Percentiles rank a stretch among this genome's conserved stretches.
These are phyloP conservation scores for Chelonus insularis DNA, from an alignment of 1,140 invertebrate species.

Conservation along the genomic window DNA sequence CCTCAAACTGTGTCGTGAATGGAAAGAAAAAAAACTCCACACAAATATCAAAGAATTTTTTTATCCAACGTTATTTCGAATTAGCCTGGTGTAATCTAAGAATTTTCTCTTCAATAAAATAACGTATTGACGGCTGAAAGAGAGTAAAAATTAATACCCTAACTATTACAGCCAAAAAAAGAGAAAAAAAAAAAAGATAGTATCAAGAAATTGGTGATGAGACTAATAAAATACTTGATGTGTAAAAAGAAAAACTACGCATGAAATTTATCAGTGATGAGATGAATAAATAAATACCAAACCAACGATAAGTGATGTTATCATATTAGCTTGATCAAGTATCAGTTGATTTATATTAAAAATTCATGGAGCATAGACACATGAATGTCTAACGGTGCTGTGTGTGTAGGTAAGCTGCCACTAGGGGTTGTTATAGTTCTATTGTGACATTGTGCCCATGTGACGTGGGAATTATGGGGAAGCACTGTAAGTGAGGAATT, in stretches of 20 bases:
- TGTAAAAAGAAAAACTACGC: background rate
- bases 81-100: conserved; percentile 42
- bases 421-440: conserved; percentile 16
- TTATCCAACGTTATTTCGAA: conserved; percentile 30
- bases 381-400: background rate
- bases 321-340: conserved; percentile 1
- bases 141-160: background rate
- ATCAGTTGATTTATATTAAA: conserved; percentile 3
- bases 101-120: conserved; percentile 20
- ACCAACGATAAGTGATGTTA: background rate
- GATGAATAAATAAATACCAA: background rate
- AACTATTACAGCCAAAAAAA: background rate
- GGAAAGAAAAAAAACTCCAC: conserved; percentile 16
- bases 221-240: background rate
- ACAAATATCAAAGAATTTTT: conserved; percentile 20
- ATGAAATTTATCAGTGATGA: too few species aligned
- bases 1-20: conserved; percentile 7
- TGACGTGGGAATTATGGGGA: conserved; percentile 54
- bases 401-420: conserved; percentile 14
- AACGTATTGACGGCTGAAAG: background rate
- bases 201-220: background rate
- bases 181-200: background rate
- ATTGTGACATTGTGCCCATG: conserved; percentile 30
- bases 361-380: background rate
- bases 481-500: conserved; percentile 12